These are phyloP conservation scores for Bursaphelenchus mucronatus DNA, from an alignment of 1,140 invertebrate species.

Conservation along the genomic window DNA sequence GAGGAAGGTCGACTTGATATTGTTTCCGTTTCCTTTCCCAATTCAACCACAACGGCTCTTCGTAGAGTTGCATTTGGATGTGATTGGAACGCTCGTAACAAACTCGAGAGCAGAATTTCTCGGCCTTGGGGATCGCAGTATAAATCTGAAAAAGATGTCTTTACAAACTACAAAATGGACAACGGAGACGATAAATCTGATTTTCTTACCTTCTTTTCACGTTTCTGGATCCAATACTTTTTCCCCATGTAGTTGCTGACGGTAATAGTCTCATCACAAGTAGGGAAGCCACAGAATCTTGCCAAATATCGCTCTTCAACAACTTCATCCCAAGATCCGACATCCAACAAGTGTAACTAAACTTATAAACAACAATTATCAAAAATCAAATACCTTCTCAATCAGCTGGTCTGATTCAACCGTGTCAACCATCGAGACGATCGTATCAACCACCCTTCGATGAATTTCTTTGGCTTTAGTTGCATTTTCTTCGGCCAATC, in stretches of 20 bases:
- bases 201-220: background rate
- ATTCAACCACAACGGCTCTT: slow-evolving; percentile 19
- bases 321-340: slow-evolving; percentile 14
- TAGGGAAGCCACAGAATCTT: slow-evolving; percentile 12
- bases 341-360: slow-evolving; percentile 15
- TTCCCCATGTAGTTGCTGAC: slow-evolving; percentile 1
- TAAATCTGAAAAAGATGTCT: slow-evolving; percentile 7
- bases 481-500: slow-evolving; percentile 3
- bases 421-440: slow-evolving; percentile 8
- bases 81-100: slow-evolving; percentile 15
- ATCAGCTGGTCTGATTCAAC: slow-evolving; percentile 1
- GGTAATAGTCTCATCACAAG: background rate
- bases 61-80: slow-evolving; percentile 16
- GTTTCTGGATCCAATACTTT: background rate
- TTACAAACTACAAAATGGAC: no score
- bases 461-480: slow-evolving; percentile 8
- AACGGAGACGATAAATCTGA: no score
- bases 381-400: slow-evolving; percentile 4
- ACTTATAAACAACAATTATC: slow-evolving; percentile 1
- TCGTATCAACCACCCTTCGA: slow-evolving; percentile 1
- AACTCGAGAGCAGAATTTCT: slow-evolving; percentile 13
- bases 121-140: background rate
- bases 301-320: slow-evolving; percentile 22
- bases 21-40: background rate
- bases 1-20: slow-evolving; percentile 1